Percentiles rank a stretch among this genome's conserved stretches.
phyloP scores from a whole-genome alignment of 1,140 invertebrate genomes.

The Acromyrmex charruanus region DNA sequence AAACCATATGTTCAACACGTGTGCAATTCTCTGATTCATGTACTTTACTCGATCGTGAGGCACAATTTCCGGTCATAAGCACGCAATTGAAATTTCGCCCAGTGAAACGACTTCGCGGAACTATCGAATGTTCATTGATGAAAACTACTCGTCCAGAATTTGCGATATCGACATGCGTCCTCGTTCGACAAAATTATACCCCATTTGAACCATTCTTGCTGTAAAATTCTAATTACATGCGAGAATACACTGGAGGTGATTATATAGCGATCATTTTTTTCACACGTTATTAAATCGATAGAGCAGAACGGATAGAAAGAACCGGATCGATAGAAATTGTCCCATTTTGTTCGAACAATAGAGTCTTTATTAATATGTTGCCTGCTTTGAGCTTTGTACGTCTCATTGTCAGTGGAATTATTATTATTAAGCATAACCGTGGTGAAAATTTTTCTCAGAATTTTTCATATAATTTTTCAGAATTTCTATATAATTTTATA shows the following conservation, averaged over 20 bases:
- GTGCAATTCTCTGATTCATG: slow-evolving; percentile 55
- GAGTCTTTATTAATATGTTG: background rate
- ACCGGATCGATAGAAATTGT: background rate
- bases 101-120: background rate
- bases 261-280: background rate
- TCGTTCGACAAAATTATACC: slow-evolving; percentile 26
- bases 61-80: slow-evolving; percentile 35
- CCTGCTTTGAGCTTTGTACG: background rate
- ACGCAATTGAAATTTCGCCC: slow-evolving; percentile 40
- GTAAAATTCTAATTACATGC: background rate
- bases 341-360: background rate
- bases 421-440: too few relatives aligned
- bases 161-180: slow-evolving; percentile 21
- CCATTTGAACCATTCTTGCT: background rate
- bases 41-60: slow-evolving; percentile 24
- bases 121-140: background rate
- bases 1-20: slow-evolving; percentile 52
- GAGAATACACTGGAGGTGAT: background rate
- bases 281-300: background rate
- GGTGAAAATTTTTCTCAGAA: too few relatives aligned
- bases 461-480: too few relatives aligned
- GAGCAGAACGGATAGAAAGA: too few relatives aligned
- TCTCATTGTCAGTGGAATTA: background rate
- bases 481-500: too few relatives aligned
- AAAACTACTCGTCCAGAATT: background rate